Conservation (phyloP, 2,797 vertebrate species). For the Gymnothorax reevesii region DNA sequence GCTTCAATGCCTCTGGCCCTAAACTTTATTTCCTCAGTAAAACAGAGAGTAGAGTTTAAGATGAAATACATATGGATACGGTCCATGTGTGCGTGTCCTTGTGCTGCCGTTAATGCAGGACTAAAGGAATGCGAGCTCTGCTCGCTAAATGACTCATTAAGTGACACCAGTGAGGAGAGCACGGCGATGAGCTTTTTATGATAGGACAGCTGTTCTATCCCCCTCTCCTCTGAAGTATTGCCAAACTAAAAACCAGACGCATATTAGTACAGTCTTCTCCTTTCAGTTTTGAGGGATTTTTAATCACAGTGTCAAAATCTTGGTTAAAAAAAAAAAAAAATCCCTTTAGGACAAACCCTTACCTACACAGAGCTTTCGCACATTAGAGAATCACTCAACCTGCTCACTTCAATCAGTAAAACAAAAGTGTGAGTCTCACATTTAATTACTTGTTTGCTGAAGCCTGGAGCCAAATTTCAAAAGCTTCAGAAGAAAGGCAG, state of each 20-base stretch:
- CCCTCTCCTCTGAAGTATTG: neutral
- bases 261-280: neutral
- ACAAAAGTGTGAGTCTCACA: neutral
- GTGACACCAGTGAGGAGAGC: conserved; percentile 9
- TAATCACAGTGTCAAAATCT: neutral
- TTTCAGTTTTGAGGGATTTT: neutral
- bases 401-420: neutral
- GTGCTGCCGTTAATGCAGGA: neutral
- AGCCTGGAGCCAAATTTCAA: conserved; percentile 1
- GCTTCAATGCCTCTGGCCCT: neutral
- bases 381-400: neutral
- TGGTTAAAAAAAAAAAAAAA: neutral
- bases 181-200: conserved; percentile 23
- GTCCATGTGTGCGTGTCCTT: neutral
- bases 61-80: conserved; percentile 4
- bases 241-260: neutral
- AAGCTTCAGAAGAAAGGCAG: neutral
- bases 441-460: neutral
- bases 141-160: conserved; percentile 17
- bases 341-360: neutral
- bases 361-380: neutral
- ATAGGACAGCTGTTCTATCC: conserved; percentile 12
- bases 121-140: neutral
- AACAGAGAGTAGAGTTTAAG: conserved; percentile 20
- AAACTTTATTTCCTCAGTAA: neutral